Conservation (phyloP, 2,888 invertebrate genomes). For the Acanthococcus lagerstroemiae region DNA sequence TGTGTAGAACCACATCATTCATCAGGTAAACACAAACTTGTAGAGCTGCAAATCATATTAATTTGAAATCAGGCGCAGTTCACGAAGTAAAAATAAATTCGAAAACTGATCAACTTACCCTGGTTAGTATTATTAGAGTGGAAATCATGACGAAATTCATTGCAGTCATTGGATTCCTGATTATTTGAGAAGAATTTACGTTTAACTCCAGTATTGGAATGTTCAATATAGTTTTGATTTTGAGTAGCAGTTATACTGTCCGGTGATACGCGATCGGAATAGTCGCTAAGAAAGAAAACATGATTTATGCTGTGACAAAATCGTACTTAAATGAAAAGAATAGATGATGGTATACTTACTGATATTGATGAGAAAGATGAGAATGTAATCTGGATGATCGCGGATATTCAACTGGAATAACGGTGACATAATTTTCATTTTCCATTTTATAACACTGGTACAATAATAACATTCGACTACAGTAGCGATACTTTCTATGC, state of each 20-base stretch:
- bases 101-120: not conserved
- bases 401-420: slow-evolving; percentile 52
- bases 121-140: slow-evolving; percentile 3
- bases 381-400: slow-evolving; percentile 47
- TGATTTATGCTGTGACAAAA: not conserved
- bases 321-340: not conserved
- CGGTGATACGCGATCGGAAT: not conserved
- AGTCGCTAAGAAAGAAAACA: not conserved
- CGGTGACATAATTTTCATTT: slow-evolving; percentile 48
- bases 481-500: too few relatives aligned
- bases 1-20: slow-evolving; percentile 68
- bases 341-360: slow-evolving; percentile 40
- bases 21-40: slow-evolving; percentile 71
- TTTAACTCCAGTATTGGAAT: not conserved
- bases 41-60: slow-evolving; percentile 38
- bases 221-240: slow-evolving; percentile 2
- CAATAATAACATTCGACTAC: too few relatives aligned
- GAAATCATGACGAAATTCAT: slow-evolving; percentile 3
- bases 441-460: too few relatives aligned
- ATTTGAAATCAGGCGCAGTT: not conserved
- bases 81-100: not conserved
- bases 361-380: slow-evolving; percentile 51
- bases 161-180: slow-evolving; percentile 8
- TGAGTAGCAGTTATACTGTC: not conserved
- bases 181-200: slow-evolving; percentile 2